Conservation (phyloP, 1,140 invertebrate genomes). For the Trachymyrmex cornetzi region DNA sequence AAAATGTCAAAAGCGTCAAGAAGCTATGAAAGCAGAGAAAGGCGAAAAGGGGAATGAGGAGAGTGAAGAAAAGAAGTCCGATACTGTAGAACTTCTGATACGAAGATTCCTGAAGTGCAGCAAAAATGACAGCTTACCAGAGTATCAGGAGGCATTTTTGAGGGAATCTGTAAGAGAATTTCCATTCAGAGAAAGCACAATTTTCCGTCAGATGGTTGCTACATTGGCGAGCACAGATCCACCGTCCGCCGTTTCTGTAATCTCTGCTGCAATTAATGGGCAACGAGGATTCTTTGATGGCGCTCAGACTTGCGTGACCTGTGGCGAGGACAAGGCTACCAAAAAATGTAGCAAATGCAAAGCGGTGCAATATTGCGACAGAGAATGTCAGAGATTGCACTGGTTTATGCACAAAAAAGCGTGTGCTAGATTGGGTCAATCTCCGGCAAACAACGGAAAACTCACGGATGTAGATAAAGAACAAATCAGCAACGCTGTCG, state of each 20-base stretch:
- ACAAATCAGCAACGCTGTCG: slow-evolving; percentile 79
- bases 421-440: slow-evolving; percentile 88
- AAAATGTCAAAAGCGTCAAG: slow-evolving; percentile 89
- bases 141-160: slow-evolving; percentile 94
- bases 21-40: slow-evolving; percentile 84
- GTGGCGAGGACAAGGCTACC: slow-evolving; percentile 94
- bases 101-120: slow-evolving; percentile 92
- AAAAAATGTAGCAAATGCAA: slow-evolving; percentile 99
- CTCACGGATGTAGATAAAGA: slow-evolving; percentile 80
- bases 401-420: slow-evolving; percentile 98
- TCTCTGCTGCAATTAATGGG: slow-evolving; percentile 96
- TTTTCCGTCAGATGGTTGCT: slow-evolving; percentile 94
- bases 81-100: slow-evolving; percentile 89
- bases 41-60: slow-evolving; percentile 84
- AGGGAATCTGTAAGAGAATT: slow-evolving; percentile 95
- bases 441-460: slow-evolving; percentile 67
- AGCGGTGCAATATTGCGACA: slow-evolving; percentile 96
- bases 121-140: slow-evolving; percentile 91
- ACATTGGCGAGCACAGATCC: slow-evolving; percentile 91
- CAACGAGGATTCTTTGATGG: slow-evolving; percentile 92
- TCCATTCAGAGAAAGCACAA: slow-evolving; percentile 94
- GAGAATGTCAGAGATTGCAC: slow-evolving; percentile 97
- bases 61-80: slow-evolving; percentile 88
- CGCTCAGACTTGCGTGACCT: slow-evolving; percentile 93
- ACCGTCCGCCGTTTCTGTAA: slow-evolving; percentile 90